Conservation (phyloP, 2,113 vertebrate species). For the chimpanzee (Pan troglodytes) region DNA sequence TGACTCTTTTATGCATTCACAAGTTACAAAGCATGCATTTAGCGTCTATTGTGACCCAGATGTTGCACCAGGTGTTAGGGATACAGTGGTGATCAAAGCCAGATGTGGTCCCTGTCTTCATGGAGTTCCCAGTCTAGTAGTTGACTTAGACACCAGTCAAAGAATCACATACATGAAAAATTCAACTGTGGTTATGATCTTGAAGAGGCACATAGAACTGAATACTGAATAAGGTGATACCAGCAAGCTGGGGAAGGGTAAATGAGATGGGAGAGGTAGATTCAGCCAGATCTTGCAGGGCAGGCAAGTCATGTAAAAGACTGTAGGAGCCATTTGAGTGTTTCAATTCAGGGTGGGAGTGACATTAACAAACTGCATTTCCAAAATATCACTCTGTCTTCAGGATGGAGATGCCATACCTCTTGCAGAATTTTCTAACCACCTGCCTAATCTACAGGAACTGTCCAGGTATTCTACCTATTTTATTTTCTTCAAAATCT, state of each 20-base stretch:
- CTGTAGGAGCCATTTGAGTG: not conserved
- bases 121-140: not conserved
- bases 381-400: not conserved
- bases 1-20: not conserved
- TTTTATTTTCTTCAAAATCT: not conserved
- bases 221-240: not conserved
- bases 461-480: not conserved
- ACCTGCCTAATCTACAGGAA: not conserved
- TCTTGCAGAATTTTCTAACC: not conserved
- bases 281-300: not conserved
- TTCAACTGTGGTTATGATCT: not conserved
- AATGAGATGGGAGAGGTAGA: not conserved
- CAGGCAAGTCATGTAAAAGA: not conserved
- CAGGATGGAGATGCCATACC: not conserved
- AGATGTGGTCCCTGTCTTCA: not conserved
- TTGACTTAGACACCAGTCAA: not conserved
- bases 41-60: not conserved
- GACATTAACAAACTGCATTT: not conserved
- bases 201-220: not conserved
- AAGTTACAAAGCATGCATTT: not conserved
- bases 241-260: not conserved
- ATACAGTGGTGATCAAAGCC: not conserved
- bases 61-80: not conserved
- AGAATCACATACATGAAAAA: not conserved
- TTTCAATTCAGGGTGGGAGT: not conserved